A percentile compares a stretch with the other conserved stretches of the same genome.
These are phyloP conservation scores for Menidia beryllina DNA, from an alignment of 2,113 vertebrate species.

Conservation along the genomic window DNA sequence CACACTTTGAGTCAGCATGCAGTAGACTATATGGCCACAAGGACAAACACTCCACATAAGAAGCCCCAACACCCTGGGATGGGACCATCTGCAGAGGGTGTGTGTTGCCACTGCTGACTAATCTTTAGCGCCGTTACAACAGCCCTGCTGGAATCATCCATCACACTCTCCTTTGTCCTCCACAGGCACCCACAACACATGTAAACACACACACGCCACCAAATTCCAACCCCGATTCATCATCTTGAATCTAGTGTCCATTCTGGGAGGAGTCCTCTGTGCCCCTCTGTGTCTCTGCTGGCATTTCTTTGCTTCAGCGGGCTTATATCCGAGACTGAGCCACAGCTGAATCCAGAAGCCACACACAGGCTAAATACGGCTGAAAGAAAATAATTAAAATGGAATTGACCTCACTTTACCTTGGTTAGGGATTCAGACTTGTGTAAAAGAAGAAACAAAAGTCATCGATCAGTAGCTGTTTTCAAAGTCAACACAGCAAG, in stretches of 20 bases:
- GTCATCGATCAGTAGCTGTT: neutral
- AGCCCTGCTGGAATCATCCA: conserved; percentile 44
- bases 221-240: conserved; percentile 42
- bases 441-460: too few species aligned
- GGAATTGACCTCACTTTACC: conserved; percentile 7
- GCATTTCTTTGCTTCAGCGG: conserved; percentile 9
- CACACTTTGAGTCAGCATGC: neutral
- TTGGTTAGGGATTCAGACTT: too few species aligned
- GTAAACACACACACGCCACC: conserved; percentile 9
- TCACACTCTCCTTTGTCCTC: conserved; percentile 58
- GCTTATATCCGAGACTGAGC: conserved; percentile 26
- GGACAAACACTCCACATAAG: conserved; percentile 34
- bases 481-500: neutral
- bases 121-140: conserved; percentile 40
- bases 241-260: conserved; percentile 44
- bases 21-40: conserved; percentile 26
- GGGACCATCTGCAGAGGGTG: conserved; percentile 40
- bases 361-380: neutral
- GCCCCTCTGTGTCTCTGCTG: conserved; percentile 6
- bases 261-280: conserved; percentile 32
- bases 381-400: neutral
- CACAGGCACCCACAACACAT: conserved; percentile 26
- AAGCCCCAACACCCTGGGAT: conserved; percentile 27
- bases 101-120: conserved; percentile 31
- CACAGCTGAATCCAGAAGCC: conserved; percentile 2